Conservation (phyloP, 1,140 invertebrate genomes). For the Megathymus violae region DNA sequence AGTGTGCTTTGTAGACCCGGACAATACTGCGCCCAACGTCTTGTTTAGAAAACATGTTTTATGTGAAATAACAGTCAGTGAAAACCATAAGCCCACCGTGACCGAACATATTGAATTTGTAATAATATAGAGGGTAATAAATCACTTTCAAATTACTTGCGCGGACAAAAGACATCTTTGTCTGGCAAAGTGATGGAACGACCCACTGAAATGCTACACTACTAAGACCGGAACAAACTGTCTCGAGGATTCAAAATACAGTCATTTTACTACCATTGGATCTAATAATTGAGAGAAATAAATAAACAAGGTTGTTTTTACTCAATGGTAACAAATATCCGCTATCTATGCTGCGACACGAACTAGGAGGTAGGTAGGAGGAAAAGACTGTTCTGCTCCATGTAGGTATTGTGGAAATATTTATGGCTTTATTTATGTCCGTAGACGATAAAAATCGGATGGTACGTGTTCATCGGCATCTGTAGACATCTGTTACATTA, state of each 20-base stretch:
- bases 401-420: no score
- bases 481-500: no score
- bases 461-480: no score
- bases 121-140: constrained; percentile 34
- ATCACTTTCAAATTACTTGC: constrained; percentile 40
- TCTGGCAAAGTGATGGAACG: constrained; percentile 37
- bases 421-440: no score
- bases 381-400: no score
- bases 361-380: no score
- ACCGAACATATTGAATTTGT: constrained; percentile 44
- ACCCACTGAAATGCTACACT: constrained; percentile 32
- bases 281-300: no score
- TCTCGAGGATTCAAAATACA: constrained; percentile 2
- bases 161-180: constrained; percentile 36
- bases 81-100: constrained; percentile 63
- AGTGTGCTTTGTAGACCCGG: constrained; percentile 34
- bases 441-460: no score
- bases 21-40: constrained; percentile 62
- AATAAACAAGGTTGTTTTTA: no score
- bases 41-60: constrained; percentile 70
- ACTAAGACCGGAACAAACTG: constrained; percentile 19
- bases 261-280: no score
- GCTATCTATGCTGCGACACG: no score
- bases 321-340: no score
- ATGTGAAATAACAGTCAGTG: constrained; percentile 49